These are phyloP conservation scores for Amblyraja radiata DNA, from an alignment of 2,797 vertebrate species.

Conservation along the genomic window DNA sequence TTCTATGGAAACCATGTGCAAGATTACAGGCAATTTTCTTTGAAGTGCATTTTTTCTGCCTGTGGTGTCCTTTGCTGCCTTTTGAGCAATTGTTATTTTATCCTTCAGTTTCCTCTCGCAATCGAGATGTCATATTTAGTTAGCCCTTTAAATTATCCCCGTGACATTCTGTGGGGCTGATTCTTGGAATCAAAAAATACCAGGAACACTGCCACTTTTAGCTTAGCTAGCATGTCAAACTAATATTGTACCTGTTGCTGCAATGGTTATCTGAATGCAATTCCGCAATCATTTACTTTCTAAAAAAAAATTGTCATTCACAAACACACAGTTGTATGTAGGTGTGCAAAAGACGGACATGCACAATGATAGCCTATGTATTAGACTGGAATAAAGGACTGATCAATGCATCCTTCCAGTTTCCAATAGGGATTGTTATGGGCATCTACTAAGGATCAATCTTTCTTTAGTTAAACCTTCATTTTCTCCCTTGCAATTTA, in stretches of 20 bases:
- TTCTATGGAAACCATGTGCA: neutral
- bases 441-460: neutral
- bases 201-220: neutral
- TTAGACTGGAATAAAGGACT: neutral
- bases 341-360: neutral
- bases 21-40: slow-evolving; percentile 1
- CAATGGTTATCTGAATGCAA: neutral
- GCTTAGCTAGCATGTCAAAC: neutral
- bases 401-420: neutral
- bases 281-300: neutral
- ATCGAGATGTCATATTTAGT: neutral
- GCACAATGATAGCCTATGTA: neutral
- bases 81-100: neutral
- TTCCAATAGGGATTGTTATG: neutral
- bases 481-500: neutral
- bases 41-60: neutral
- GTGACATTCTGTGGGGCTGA: neutral
- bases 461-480: neutral
- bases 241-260: too few relatives aligned
- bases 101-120: neutral
- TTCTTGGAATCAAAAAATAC: neutral
- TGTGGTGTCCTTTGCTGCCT: neutral
- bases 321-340: neutral
- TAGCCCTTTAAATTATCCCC: neutral
- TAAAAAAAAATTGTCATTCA: neutral